A percentile compares a stretch with the other conserved stretches of the same genome.
Evolutionary conservation across 2,797 vertebrate genomes (phyloP).

Genomic region (Sternarchorhynchus goeldii): DNA sequence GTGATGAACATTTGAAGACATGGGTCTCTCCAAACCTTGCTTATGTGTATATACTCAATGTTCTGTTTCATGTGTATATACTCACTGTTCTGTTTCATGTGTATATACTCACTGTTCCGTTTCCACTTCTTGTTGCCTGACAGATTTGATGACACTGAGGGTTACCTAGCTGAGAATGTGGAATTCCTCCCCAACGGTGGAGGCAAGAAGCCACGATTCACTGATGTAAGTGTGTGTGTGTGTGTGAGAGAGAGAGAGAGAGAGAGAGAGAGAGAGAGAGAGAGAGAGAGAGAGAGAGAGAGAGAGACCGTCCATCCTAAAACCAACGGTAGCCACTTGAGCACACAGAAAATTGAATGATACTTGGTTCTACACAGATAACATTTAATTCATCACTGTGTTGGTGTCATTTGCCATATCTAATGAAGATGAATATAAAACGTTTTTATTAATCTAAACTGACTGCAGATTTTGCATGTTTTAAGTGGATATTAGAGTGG

Average conservation of each 20-base stretch:
- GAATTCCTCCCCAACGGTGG: conserved; percentile 83
- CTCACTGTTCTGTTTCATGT: no score
- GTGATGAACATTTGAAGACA: no score
- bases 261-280: no score
- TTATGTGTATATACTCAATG: no score
- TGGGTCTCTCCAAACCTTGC: no score
- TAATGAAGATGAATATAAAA: background rate
- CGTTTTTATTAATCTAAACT: no score
- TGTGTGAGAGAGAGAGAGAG: background rate
- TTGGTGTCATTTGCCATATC: background rate
- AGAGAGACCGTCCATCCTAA: background rate
- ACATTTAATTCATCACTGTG: background rate
- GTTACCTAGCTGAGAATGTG: conserved; percentile 74
- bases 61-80: no score
- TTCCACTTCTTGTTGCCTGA: conserved; percentile 9
- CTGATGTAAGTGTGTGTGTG: conserved; percentile 80
- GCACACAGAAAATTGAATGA: background rate
- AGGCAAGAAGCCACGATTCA: conserved; percentile 88
- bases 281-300: no score
- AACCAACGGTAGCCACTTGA: background rate
- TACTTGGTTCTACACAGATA: background rate
- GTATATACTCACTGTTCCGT: background rate
- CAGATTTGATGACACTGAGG: conserved; percentile 84
- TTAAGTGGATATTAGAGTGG: background rate
- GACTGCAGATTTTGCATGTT: no score